Evolutionary conservation across 1,140 invertebrate genomes (phyloP), one percentile per base, ranked within the genome.

Genomic region (Papilio polyxenes): DNA sequence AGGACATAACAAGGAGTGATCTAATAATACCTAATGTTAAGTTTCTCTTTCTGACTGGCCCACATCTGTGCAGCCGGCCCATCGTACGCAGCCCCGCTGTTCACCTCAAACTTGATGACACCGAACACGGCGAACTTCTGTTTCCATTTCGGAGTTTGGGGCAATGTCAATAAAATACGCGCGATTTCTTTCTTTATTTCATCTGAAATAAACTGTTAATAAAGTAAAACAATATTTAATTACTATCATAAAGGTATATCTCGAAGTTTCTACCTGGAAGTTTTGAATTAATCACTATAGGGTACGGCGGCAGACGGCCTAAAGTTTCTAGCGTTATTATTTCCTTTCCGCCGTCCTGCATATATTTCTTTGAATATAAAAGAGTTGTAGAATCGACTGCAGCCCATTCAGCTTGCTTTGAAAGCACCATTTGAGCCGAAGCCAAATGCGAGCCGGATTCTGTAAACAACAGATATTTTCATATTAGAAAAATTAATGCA

Each of bases 311-410:
- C 13, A 96, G 89, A 23, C 95, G 95, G 65, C 96, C 96, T 83
- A 96, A 90, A n/a, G 96, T 96, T 83, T 95, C 95, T 78, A 96
- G 88, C 3, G 95, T 93, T 48, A 92, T 89, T 56, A 96, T 91
- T 81, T 96, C 95, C 86, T 95, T 95, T 10, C 93, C 93, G 23
- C 94, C 92, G 86, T 96, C 95, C 75, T 95, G 95, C 92, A 96
- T 95, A 84, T 92, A 93, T 76, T 95, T 95, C 85, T 96, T 94
- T 74, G 95, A 95, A 82, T 95, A 95, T 5, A 95, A 86, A 5
- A 96, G 91, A 31, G 95, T 95, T 62, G 95, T 95, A 3, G 96
- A 95, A 90, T 96, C 96, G 17, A 96, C 95, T 37, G 96, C 95
- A 17, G 96, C 95, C 87, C 95, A 96, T 84, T 96, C 96, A 15